Base-by-base conservation (phyloP, 2,888 invertebrate genomes). In the Tetragnatha montana region DNA sequence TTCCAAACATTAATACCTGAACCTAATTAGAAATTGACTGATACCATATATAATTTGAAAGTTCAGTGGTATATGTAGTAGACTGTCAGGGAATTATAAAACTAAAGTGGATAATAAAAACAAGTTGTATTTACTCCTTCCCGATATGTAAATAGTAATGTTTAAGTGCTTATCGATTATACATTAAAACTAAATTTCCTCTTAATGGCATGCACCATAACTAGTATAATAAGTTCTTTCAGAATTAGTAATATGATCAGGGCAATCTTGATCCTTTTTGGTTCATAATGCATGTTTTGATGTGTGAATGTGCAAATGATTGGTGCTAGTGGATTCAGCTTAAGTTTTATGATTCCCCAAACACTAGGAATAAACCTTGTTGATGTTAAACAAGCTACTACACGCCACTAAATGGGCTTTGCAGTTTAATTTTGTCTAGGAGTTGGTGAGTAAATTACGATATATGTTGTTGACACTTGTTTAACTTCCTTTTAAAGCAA, bases 351-450 rank as follows among this genome's bases (percentile, higher is more conserved):
- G 85, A 89, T 91, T 92, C 90, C 92, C 92, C 91, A 92, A 92
- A 92, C 89, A 91, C 84, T 91, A 91, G 91, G 92, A 91, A 80
- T 92, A 86, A 89, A 90, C 91, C 91, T 92, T 91, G 91, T 91
- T 91, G 91, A 89, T 91, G 91, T 83, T 87, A 88, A 91, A 91
- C 91, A 87, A 92, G 91, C 92, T 81, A 89, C 91, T 83, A 76
- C 91, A 91, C 90, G 88, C 84, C 90, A 83, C 91, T 91, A 86
- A 91, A 84, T 81, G 88, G 88, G 91, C 91, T 89, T 79, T 82
- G 91, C 92, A 88, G 91, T 92, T 91, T 91, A 91, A 90, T 91
- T 92, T 91, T 92, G 87, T 91, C 91, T 92, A 91, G 91, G 91
- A 92, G 88, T 89, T 88, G 92, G 92, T 92, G 91, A 92, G 92